phyloP scores from a whole-genome alignment of 2,888 invertebrate genomes.

The Ochlodes sylvanus region DNA sequence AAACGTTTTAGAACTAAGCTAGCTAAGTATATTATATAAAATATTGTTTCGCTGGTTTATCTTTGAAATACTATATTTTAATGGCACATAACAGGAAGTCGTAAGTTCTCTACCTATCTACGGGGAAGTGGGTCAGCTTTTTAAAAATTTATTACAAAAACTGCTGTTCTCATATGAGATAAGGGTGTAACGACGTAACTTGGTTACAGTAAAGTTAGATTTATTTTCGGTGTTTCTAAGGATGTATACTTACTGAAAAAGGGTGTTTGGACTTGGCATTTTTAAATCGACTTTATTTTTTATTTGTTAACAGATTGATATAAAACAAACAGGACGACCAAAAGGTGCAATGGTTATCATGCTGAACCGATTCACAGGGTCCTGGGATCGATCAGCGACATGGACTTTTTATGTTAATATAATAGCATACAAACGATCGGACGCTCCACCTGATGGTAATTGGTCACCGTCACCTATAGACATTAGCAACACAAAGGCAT shows the following conservation, averaged over 20 bases:
- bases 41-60: slow-evolving; percentile 10
- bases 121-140: slow-evolving; percentile 25
- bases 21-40: slow-evolving; percentile 4
- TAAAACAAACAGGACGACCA: too few relatives aligned
- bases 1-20: neutral
- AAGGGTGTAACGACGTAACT: slow-evolving; percentile 21
- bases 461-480: too few relatives aligned
- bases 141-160: slow-evolving; percentile 35
- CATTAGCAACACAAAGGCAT: too few relatives aligned
- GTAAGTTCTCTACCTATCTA: slow-evolving; percentile 28
- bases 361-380: too few relatives aligned
- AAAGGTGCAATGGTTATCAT: too few relatives aligned
- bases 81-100: slow-evolving; percentile 34
- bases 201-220: slow-evolving; percentile 24
- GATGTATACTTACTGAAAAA: neutral
- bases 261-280: too few relatives aligned
- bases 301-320: too few relatives aligned
- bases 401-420: too few relatives aligned
- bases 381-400: too few relatives aligned
- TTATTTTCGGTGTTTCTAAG: slow-evolving; percentile 19
- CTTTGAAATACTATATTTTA: slow-evolving; percentile 32
- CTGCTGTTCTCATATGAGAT: slow-evolving; percentile 32
- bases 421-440: too few relatives aligned
- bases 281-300: too few relatives aligned
- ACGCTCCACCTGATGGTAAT: too few relatives aligned